Percentiles rank a stretch among this genome's conserved stretches.
phyloP scores from a whole-genome alignment of 2,797 vertebrate species.

The Chiloscyllium punctatum region DNA sequence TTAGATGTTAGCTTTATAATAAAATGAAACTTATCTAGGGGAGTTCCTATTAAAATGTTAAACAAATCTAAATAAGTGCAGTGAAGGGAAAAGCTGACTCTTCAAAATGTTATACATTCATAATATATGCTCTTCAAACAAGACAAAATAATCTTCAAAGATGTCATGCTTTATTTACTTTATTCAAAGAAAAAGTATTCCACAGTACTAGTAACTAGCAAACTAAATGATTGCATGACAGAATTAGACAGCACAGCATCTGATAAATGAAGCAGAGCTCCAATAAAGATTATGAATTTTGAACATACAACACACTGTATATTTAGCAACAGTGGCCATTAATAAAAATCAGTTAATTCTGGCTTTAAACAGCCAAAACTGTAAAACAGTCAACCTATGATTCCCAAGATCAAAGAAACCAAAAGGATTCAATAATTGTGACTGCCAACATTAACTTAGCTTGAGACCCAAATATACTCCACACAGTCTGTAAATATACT shows the following conservation, averaged over 20 bases:
- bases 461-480: conserved; percentile 58
- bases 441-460: conserved; percentile 51
- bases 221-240: conserved; percentile 63
- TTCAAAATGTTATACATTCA: neutral
- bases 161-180: conserved; percentile 71
- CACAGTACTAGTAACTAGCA: conserved; percentile 43
- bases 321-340: conserved; percentile 56
- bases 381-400: conserved; percentile 58
- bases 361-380: conserved; percentile 72
- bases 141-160: conserved; percentile 41
- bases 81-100: neutral
- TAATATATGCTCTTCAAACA: conserved; percentile 5
- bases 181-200: conserved; percentile 51
- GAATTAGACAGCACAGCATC: conserved; percentile 71
- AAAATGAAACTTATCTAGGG: neutral
- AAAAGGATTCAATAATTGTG: conserved; percentile 51
- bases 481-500: conserved; percentile 57
- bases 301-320: conserved; percentile 66
- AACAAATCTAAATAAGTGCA: neutral
- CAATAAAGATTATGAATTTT: conserved; percentile 50
- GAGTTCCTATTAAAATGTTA: neutral
- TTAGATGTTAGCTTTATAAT: neutral
- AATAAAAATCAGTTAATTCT: conserved; percentile 58
- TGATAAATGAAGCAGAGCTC: conserved; percentile 63
- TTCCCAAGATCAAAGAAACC: conserved; percentile 43